Conservation (phyloP, 2,888 invertebrate species). For the Coremacera marginata region DNA sequence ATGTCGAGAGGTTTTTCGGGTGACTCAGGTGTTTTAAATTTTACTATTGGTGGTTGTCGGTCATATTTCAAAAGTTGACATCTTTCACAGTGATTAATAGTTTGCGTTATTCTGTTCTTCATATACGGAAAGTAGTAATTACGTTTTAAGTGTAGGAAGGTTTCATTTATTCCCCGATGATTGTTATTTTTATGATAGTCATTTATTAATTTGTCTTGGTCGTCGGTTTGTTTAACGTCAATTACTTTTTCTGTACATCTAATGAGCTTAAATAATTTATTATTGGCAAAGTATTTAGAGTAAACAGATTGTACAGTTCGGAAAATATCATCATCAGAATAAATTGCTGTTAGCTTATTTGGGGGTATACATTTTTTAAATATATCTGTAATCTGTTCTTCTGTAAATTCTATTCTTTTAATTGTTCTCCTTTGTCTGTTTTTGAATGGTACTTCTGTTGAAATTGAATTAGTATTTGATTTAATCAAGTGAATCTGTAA, state of each 20-base stretch:
- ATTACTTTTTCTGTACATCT: background rate
- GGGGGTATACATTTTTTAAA: too few relatives aligned
- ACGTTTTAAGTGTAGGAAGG: slow-evolving; percentile 43
- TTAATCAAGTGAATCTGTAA: slow-evolving; percentile 44
- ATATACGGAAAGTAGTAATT: slow-evolving; percentile 46
- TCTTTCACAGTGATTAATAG: slow-evolving; percentile 48
- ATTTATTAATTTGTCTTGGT: slow-evolving; percentile 47
- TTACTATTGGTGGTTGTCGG: slow-evolving; percentile 42
- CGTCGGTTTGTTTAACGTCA: slow-evolving; percentile 34
- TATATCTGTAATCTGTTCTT: slow-evolving; percentile 37
- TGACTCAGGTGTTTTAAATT: slow-evolving; percentile 43
- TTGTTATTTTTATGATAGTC: slow-evolving; percentile 45
- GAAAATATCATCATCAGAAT: slow-evolving; percentile 36
- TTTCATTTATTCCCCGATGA: slow-evolving; percentile 47
- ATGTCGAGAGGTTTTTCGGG: slow-evolving; percentile 43
- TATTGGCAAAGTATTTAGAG: slow-evolving; percentile 42
- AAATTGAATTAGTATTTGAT: slow-evolving; percentile 8
- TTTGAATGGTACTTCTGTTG: slow-evolving; percentile 20
- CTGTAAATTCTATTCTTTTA: slow-evolving; percentile 30
- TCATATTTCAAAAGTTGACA: slow-evolving; percentile 46
- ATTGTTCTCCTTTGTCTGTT: slow-evolving; percentile 41
- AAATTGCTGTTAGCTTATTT: slow-evolving; percentile 42
- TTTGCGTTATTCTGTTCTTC: slow-evolving; percentile 47
- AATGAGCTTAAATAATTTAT: slow-evolving; percentile 3
- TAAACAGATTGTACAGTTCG: too few relatives aligned